A percentile compares a stretch with the other conserved stretches of the same genome.
Evolutionary conservation across 1,140 invertebrate species (phyloP).

Genomic region (Calliphora vicina): DNA sequence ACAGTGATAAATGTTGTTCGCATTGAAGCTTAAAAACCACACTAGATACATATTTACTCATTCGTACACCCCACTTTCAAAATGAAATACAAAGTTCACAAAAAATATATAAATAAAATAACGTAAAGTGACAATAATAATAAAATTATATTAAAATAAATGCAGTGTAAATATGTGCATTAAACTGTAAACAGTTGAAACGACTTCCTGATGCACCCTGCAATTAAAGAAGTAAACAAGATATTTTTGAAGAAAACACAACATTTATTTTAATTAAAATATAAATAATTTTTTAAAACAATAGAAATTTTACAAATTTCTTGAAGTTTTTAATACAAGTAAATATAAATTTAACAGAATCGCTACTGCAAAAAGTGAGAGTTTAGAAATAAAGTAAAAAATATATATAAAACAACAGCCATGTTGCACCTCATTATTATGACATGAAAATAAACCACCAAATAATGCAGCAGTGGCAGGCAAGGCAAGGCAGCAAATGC

Average conservation of each 20-base stretch:
- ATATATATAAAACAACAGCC: not conserved
- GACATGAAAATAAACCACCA: constrained; percentile 20
- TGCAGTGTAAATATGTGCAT: too few relatives aligned
- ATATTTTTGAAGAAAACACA: too few relatives aligned
- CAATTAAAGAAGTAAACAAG: too few relatives aligned
- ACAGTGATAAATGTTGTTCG: not conserved
- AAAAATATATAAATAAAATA: not conserved
- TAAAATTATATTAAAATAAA: not conserved
- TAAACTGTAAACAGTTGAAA: too few relatives aligned
- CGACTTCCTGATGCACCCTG: too few relatives aligned
- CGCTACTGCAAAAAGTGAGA: too few relatives aligned
- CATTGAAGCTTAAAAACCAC: constrained; percentile 13
- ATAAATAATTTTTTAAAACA: not conserved
- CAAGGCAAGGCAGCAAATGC: not conserved
- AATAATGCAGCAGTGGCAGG: not conserved
- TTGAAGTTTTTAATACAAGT: not conserved
- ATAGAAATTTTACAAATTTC: not conserved
- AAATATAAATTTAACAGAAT: too few relatives aligned
- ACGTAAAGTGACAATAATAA: not conserved
- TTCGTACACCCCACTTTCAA: not conserved
- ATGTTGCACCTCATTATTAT: constrained; percentile 1
- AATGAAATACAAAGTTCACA: not conserved
- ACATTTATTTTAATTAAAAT: not conserved
- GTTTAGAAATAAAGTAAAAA: not conserved
- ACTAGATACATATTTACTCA: not conserved